These are phyloP conservation scores for Patella pellucida DNA, from an alignment of 2,888 invertebrate genomes.

Conservation along the genomic window DNA sequence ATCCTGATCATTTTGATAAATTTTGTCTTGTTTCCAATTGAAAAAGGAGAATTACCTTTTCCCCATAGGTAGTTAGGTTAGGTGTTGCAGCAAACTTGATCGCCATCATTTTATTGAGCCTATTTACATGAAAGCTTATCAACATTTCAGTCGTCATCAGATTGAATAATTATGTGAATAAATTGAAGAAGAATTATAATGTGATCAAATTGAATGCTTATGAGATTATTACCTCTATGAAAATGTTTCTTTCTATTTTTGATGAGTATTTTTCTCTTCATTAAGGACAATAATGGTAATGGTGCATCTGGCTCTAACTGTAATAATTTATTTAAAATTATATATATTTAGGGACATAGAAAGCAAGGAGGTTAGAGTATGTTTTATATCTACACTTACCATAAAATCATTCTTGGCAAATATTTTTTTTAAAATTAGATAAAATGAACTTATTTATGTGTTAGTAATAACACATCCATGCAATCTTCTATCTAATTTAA, in stretches of 20 bases:
- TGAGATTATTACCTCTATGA: conserved; percentile 49
- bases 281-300: conserved; percentile 86
- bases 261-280: conserved; percentile 93
- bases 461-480: background rate
- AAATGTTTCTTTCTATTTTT: conserved; percentile 83
- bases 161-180: no score
- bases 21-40: no score
- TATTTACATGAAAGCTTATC: no score
- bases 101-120: no score
- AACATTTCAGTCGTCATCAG: no score
- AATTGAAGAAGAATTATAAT: no score
- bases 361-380: background rate
- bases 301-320: conserved; percentile 80
- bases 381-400: background rate
- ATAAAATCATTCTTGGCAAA: background rate
- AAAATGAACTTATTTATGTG: background rate
- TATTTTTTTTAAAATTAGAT: background rate
- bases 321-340: conserved; percentile 27
- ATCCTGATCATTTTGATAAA: no score
- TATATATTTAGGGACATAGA: background rate
- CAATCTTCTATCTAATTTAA: background rate
- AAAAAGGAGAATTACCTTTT: no score
- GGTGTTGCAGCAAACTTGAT: no score
- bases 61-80: no score
- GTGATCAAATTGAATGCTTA: no score